These are phyloP conservation scores for Alcedo atthis DNA, from an alignment of 2,797 vertebrate genomes.

Conservation along the genomic window DNA sequence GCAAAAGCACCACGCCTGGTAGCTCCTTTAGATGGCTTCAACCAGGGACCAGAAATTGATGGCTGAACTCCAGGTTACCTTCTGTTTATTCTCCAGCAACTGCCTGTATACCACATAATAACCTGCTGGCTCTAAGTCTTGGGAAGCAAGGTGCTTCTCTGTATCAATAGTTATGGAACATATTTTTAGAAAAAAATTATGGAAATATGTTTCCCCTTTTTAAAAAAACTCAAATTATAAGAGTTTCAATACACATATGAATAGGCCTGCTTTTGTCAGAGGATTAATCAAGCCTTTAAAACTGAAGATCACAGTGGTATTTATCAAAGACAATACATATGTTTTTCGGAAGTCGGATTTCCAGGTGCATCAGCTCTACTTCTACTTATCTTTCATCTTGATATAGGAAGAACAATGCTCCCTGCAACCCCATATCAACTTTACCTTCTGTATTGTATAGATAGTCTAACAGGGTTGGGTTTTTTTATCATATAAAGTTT, in stretches of 20 bases:
- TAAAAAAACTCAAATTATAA: neutral
- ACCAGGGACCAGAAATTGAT: rapidly evolving
- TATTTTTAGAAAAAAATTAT: neutral
- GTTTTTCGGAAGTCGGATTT: neutral
- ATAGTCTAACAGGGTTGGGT: neutral
- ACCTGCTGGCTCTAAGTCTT: rapidly evolving
- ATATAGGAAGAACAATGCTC: neutral
- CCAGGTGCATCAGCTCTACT: neutral
- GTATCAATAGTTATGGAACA: neutral
- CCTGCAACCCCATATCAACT: neutral
- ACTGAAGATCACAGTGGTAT: neutral
- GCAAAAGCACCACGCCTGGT: neutral
- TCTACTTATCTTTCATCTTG: neutral
- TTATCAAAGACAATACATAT: neutral
- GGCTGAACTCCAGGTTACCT: neutral
- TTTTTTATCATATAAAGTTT: neutral
- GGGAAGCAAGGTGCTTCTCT: neutral
- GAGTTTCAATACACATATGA: neutral
- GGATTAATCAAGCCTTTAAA: neutral
- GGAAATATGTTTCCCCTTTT: neutral
- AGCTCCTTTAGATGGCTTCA: rapidly evolving
- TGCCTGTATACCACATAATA: neutral
- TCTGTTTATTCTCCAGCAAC: neutral
- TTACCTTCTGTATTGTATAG: neutral
- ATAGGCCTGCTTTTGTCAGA: neutral